Percentiles rank a stretch among this genome's conserved stretches.
Evolutionary conservation across 2,113 vertebrate species (phyloP).

Genomic region (Bettongia penicillata): DNA sequence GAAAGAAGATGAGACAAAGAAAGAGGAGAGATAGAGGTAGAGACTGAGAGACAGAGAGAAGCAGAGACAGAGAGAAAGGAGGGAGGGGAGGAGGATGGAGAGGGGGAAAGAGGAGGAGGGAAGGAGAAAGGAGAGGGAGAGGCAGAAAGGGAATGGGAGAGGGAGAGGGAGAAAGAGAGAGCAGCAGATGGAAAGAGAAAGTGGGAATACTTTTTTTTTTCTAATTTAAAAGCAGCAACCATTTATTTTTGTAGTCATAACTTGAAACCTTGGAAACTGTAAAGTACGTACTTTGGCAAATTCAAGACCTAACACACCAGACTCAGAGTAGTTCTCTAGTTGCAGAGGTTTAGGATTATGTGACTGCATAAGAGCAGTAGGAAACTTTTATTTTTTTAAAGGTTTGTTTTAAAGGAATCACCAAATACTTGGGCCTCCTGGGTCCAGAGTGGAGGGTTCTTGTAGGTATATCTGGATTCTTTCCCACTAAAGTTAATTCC

Average conservation of each 20-base stretch:
- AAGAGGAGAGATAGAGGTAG: too few relatives aligned
- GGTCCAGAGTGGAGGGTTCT: neutral
- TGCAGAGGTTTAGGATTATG: conserved; percentile 19
- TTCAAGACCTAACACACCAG: neutral
- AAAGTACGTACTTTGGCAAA: conserved; percentile 24
- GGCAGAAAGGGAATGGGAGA: too few relatives aligned
- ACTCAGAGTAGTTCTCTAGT: conserved; percentile 1
- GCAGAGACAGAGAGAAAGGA: too few relatives aligned
- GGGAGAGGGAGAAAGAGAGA: neutral
- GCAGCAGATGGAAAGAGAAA: neutral
- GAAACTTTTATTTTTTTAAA: conserved; percentile 11
- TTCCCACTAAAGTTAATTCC: conserved; percentile 36
- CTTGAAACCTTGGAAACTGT: conserved; percentile 4
- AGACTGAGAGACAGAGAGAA: too few relatives aligned
- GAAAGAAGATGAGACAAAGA: too few relatives aligned
- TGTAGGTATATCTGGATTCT: neutral
- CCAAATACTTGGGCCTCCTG: neutral
- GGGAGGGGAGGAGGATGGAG: too few relatives aligned
- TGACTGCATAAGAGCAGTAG: neutral
- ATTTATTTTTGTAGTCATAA: neutral
- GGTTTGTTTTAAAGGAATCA: neutral
- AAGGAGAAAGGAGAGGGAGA: too few relatives aligned
- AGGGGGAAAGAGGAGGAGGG: too few relatives aligned
- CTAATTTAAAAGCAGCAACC: conserved; percentile 14
- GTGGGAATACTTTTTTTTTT: neutral